phyloP scores from a whole-genome alignment of 2,797 vertebrate genomes.

The Rhynchotus rufescens region DNA sequence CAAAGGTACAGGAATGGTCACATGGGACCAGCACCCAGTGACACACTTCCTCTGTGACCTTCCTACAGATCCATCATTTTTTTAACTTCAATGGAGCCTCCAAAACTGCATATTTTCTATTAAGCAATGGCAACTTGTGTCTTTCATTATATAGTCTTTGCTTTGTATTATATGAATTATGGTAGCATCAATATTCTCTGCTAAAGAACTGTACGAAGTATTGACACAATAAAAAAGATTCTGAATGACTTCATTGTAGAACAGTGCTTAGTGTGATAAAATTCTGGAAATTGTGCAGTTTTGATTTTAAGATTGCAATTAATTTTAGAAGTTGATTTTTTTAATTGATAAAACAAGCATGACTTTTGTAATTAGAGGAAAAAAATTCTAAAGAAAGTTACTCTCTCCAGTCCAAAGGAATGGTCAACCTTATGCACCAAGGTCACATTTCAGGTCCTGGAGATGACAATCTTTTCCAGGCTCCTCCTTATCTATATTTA shows the following conservation, averaged over 20 bases:
- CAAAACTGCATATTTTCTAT: background rate
- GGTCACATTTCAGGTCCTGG: conserved; percentile 49
- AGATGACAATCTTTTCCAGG: conserved; percentile 51
- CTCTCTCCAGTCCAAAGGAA: conserved; percentile 1
- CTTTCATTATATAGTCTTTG: background rate
- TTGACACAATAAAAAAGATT: background rate
- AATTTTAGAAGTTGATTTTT: background rate
- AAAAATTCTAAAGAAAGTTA: conserved; percentile 14
- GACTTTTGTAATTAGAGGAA: background rate
- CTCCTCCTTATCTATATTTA: conserved; percentile 72
- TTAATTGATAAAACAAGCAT: background rate
- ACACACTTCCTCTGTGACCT: background rate
- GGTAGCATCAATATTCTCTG: background rate
- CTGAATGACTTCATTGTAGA: background rate
- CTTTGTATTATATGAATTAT: background rate
- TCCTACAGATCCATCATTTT: background rate
- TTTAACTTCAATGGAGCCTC: background rate
- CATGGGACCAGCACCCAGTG: background rate
- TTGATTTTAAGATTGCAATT: background rate
- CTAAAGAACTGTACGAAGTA: background rate
- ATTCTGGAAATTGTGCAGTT: background rate
- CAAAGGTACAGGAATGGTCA: background rate
- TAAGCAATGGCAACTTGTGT: background rate
- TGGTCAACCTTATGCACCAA: conserved; percentile 11
- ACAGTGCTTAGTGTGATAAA: background rate